Evolutionary conservation across 92 coral and sea anemone genomes (phyloP).

Genomic region (Siderastrea radians): DNA sequence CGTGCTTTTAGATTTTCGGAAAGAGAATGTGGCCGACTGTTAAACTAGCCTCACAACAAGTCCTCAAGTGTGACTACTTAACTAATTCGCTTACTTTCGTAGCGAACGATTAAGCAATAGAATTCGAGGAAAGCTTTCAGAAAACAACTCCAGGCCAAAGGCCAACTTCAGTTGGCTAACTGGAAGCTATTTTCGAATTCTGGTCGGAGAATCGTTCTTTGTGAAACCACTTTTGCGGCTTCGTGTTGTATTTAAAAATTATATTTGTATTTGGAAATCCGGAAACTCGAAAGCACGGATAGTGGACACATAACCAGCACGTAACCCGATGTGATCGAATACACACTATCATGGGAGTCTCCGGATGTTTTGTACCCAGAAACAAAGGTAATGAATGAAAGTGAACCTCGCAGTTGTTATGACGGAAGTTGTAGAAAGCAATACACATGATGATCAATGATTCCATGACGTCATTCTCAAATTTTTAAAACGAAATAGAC

Average conservation of each 20-base stretch:
- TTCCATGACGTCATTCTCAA: no score
- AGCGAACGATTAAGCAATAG: neutral
- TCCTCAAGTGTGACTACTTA: no score
- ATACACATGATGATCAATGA: no score
- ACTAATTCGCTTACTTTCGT: neutral
- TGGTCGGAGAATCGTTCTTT: neutral
- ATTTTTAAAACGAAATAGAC: no score
- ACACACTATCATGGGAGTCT: neutral
- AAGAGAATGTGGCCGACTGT: no score
- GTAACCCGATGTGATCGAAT: no score
- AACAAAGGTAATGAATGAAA: neutral
- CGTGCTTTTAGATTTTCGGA: no score
- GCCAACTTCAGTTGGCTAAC: neutral
- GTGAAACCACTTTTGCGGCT: neutral
- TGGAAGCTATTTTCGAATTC: neutral
- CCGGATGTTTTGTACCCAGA: neutral
- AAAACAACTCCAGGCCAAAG: neutral
- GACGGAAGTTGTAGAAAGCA: neutral
- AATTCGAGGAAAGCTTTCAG: neutral
- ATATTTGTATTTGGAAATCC: no score
- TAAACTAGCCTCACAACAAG: no score
- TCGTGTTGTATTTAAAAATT: neutral
- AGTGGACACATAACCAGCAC: no score
- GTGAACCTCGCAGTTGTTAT: neutral
- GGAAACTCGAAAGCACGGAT: no score